These are phyloP conservation scores for Boulengeromyrus knoepffleri DNA, from an alignment of 2,113 vertebrate genomes.

Conservation along the genomic window DNA sequence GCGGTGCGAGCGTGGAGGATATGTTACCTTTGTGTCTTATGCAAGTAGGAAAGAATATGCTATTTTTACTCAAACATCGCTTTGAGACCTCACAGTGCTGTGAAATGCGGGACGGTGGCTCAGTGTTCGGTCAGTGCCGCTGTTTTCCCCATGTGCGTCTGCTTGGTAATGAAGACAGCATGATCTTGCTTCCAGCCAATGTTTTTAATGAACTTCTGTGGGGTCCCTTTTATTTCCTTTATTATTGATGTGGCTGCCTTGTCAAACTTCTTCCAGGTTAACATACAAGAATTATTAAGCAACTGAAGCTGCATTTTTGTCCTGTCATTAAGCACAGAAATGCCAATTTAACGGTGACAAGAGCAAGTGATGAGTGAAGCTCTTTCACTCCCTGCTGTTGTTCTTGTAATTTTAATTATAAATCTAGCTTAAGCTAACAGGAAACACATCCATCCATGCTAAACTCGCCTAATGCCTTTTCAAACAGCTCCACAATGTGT, in stretches of 20 bases:
- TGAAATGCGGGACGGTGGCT: neutral
- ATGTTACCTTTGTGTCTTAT: neutral
- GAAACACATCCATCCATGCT: conserved; percentile 14
- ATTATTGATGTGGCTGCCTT: neutral
- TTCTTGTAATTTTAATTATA: conserved; percentile 8
- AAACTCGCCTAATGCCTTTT: conserved; percentile 10
- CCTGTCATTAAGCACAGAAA: neutral
- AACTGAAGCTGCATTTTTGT: neutral
- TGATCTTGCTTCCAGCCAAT: neutral
- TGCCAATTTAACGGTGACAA: neutral
- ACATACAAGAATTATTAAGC: conserved; percentile 6
- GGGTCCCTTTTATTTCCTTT: conserved; percentile 1
- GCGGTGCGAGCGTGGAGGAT: neutral
- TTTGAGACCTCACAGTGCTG: too few relatives aligned
- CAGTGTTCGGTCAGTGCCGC: neutral
- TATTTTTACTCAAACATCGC: neutral
- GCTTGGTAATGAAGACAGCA: neutral
- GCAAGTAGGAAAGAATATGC: neutral
- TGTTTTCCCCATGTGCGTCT: neutral
- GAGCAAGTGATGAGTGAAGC: neutral
- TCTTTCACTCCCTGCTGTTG: neutral
- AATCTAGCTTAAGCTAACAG: neutral
- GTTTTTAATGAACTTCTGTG: conserved; percentile 7
- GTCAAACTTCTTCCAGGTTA: neutral
- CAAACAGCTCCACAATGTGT: neutral